phyloP scores from a whole-genome alignment of 1,140 invertebrate genomes.

The Meloidogyne chitwoodi region DNA sequence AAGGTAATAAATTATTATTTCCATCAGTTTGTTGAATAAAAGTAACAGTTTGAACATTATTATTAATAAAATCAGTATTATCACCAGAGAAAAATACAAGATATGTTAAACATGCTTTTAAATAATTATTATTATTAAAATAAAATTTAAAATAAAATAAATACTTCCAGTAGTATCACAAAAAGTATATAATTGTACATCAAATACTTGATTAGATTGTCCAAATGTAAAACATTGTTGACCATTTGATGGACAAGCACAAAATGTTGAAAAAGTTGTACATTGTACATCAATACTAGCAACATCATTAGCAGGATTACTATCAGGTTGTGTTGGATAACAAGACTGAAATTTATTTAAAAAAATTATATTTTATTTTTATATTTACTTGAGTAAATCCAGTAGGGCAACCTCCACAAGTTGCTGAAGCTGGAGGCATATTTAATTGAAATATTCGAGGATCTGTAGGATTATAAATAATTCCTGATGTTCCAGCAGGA shows the following conservation, averaged over 20 bases:
- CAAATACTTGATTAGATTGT: constrained; percentile 1
- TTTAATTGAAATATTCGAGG: neutral
- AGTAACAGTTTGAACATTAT: neutral
- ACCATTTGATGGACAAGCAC: constrained; percentile 6
- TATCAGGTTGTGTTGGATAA: neutral
- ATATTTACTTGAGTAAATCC: neutral
- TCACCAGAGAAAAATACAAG: neutral
- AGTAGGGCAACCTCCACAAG: neutral
- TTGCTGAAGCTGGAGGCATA: neutral
- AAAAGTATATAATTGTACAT: constrained; percentile 4
- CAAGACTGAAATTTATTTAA: neutral
- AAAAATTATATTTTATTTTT: neutral
- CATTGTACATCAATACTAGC: neutral
- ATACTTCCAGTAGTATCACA: neutral
- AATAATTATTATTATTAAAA: neutral
- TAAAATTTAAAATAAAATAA: neutral
- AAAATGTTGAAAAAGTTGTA: neutral
- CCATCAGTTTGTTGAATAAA: neutral
- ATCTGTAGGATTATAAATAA: neutral
- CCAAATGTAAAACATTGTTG: constrained; percentile 2
- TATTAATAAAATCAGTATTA: neutral
- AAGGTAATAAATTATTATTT: neutral
- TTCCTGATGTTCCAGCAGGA: neutral
- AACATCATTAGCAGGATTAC: neutral
- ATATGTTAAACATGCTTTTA: neutral